Evolutionary conservation across 1,140 invertebrate genomes (phyloP), one percentile per base, ranked within the genome.

Genomic region (Belonocnema kinseyi): DNA sequence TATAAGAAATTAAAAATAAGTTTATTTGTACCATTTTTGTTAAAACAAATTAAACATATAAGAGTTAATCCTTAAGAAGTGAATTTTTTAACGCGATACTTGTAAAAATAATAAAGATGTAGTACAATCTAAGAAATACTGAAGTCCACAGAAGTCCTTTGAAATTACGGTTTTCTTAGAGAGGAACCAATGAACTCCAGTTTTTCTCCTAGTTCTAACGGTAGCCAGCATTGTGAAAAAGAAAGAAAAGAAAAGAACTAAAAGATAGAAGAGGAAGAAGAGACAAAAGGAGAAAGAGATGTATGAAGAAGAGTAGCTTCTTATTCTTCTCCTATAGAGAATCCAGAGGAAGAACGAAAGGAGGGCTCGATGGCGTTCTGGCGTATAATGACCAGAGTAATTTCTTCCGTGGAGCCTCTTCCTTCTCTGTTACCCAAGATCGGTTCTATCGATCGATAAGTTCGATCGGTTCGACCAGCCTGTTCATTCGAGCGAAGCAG

Each of bases 401-500:
- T 74, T 80, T 77, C 72, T 80, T 76, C 78, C 53, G 61, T 46
- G 40, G 33, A 66, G 13, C 61, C 61, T 66, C 61, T 40, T 66
- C 33, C 26, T 66, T 66, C 61, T 66, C 61, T 46, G 61, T 66
- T 40, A 66, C 61, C 40, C 26, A 40, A 40, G 61, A 66, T 66
- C 26, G 61, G 61, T 66, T 66, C 26, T n/a, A 16, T n/a, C 33
- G 40, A 71, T 80, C 50, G 26, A 33, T 50, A 66, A 81, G 82
- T 72, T 58, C 71, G 53, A 70, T 76, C 79, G 72, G 74, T 73
- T 82, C 54, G 50, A 58, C 72, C 77, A 70, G 79, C 61, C 74
- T 73, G 52, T 75, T 77, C 83, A 81, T 77, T 77, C 82, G 70
- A 81, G 78, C 72, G 72, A 85, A 82, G 83, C 82, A 52, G 80